Evolutionary conservation across 2,113 vertebrate genomes (phyloP), one percentile per base, ranked within the genome.

Genomic region (Pogona vitticeps): DNA sequence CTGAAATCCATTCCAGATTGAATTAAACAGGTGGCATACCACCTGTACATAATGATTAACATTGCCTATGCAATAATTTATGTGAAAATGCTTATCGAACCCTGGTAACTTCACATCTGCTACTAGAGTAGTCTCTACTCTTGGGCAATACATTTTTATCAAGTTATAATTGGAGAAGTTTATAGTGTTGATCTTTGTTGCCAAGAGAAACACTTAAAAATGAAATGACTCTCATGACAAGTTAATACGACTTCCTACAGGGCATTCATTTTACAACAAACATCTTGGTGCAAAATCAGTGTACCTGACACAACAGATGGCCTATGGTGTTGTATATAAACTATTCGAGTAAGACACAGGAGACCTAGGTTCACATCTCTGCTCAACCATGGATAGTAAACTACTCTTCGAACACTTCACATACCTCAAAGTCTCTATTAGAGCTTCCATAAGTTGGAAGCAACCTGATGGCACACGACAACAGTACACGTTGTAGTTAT

Each of bases 11-110:
- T 94, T 91, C 88, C 90, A 93, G 92, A 88, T 88, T 90, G 94
- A 94, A 96, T 95, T 95, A 94, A 96, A 89, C 92, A 96, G 95
- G 95, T 92, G 91, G 93, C 91, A 91, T 87, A 93, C 92, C 92
- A 94, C 94, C 93, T 95, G 94, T 95, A 95, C 78, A 78, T 89
- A 93, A 88, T 95, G 95, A 95, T 96, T 95, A 97, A 96, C 93
- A 80, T 70, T 77, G 92, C 85, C 93, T 92, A 91, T 85, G 91
- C 58, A 92, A 94, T 95, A 94, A 96, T 95, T 95, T 96, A 95
- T 94, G 90, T 92, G 82, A 94, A 96, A 95, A 93, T 90, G 78
- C 78, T 87, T 94, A 87, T 95, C 91, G 91, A 94, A 92, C 52
- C 75, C 84, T 86, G 94, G 93, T 92, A 94, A 73, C 88, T 93